Base-by-base conservation (phyloP, 2,888 invertebrate species). In the Yponomeuta evonymella region DNA sequence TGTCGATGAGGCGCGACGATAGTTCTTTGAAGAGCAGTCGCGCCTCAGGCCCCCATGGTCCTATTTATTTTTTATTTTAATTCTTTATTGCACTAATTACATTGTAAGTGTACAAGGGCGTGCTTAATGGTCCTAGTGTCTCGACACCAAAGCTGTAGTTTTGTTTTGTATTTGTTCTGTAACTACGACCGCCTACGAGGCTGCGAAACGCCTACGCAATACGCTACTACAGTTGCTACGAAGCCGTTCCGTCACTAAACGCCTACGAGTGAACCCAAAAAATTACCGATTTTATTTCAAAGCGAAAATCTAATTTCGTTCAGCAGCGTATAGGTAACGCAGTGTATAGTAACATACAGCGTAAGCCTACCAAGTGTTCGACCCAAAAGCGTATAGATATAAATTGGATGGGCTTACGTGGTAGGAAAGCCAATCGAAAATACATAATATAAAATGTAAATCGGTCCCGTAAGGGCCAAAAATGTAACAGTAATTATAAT, bases 131-230 rank as follows among this genome's bases (percentile, higher is more conserved):
- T n/a, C n/a, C n/a, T n/a, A n/a, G n/a, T n/a, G n/a, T n/a, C n/a
- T n/a, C n/a, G n/a, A n/a, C n/a, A n/a, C n/a, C n/a, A n/a, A 43
- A 43, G 43, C 43, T 43, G 8, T 36, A 36, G 2, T 36, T 36
- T 36, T 36, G 36, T 5, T 36, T 36, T 5, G 1, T 36, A 36
- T 36, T 5, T 43, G 43, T 43, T 43, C 8, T 43, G 5, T 43
- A 43, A 5, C 43, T 43, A 43, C 51, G 15, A 5, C 51, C 68
- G 36, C 70, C 63, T 69, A 69, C 70, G 43, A 63, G 63, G 51
- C 70, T 70, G 33, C 70, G 70, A 70, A 43, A 62, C 70, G 62
- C 70, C 70, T 70, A 36, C 62, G 70, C 51, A 36, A 4, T 67
- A 67, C 70, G 69, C 33, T 23, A 23, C 58, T 33, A 23, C 23